Evolutionary conservation across 1,140 invertebrate genomes (phyloP).

Genomic region (Diorhabda sublineata): DNA sequence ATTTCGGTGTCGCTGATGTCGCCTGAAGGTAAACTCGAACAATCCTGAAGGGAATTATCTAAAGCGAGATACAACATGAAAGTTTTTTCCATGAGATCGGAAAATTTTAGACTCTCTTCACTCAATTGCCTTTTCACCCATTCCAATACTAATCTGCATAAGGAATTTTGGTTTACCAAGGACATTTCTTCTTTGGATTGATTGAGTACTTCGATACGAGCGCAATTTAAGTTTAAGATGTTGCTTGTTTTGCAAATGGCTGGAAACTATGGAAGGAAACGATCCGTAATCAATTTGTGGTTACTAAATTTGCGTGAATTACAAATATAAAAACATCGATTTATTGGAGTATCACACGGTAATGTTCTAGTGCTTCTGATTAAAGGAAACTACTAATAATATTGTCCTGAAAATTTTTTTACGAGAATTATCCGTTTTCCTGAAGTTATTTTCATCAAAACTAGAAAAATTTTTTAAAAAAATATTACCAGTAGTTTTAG

Average conservation of each 20-base stretch:
- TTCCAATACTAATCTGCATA: slow-evolving; percentile 64
- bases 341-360: no score
- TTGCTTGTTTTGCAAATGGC: slow-evolving; percentile 55
- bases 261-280: slow-evolving; percentile 50
- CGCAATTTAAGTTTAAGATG: slow-evolving; percentile 58
- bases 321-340: no score
- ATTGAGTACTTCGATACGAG: slow-evolving; percentile 64
- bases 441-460: no score
- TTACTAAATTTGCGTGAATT: no score
- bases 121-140: slow-evolving; percentile 60
- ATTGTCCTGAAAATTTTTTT: no score
- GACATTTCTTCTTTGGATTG: slow-evolving; percentile 61
- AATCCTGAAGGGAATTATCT: slow-evolving; percentile 75
- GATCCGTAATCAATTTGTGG: no score
- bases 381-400: no score
- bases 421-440: no score
- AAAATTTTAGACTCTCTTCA: slow-evolving; percentile 49
- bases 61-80: slow-evolving; percentile 73
- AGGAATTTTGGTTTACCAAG: slow-evolving; percentile 53
- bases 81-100: slow-evolving; percentile 58
- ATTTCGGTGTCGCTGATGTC: slow-evolving; percentile 69
- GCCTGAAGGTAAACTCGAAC: slow-evolving; percentile 64
- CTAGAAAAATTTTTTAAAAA: no score
- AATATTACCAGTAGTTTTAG: no score
- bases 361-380: no score